A percentile compares a stretch with the other conserved stretches of the same genome.
phyloP scores from a whole-genome alignment of 2,797 vertebrate genomes.

The Neoniphon sammara region DNA sequence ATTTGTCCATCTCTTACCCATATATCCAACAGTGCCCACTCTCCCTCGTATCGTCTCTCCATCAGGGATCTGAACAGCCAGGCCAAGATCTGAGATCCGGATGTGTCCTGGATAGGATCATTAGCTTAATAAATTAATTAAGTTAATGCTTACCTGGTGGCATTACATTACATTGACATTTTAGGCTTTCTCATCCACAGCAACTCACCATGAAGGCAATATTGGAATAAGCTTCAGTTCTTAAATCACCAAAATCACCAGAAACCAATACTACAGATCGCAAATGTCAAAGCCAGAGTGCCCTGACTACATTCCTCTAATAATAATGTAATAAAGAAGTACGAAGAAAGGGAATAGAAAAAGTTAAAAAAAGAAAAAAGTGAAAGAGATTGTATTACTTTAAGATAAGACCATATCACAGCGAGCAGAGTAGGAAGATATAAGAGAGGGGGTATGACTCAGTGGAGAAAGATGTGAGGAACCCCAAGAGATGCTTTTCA shows the following conservation, averaged over 20 bases:
- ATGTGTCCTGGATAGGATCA: slow-evolving; percentile 86
- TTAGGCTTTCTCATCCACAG: not conserved
- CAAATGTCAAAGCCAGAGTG: not conserved
- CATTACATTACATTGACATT: not conserved
- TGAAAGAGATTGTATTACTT: slow-evolving; percentile 23
- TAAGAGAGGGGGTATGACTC: slow-evolving; percentile 24
- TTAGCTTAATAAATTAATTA: not conserved
- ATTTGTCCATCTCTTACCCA: slow-evolving; percentile 82
- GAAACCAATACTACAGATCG: not conserved
- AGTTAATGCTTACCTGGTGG: not conserved
- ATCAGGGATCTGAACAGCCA: slow-evolving; percentile 92
- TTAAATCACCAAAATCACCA: not conserved
- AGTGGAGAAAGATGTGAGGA: slow-evolving; percentile 18
- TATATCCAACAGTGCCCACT: slow-evolving; percentile 93
- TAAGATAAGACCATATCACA: slow-evolving; percentile 14
- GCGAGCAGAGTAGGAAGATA: slow-evolving; percentile 17
- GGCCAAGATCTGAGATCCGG: slow-evolving; percentile 92
- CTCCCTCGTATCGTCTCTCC: slow-evolving; percentile 88
- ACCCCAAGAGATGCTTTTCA: slow-evolving; percentile 23
- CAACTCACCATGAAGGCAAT: no score
- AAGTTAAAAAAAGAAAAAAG: not conserved
- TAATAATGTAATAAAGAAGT: not conserved
- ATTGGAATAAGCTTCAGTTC: not conserved
- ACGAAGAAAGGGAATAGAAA: not conserved
- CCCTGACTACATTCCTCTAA: not conserved